Evolutionary conservation across 2,113 vertebrate species (phyloP), one percentile per base, ranked within the genome.

Genomic region (Tenrec ecaudatus): DNA sequence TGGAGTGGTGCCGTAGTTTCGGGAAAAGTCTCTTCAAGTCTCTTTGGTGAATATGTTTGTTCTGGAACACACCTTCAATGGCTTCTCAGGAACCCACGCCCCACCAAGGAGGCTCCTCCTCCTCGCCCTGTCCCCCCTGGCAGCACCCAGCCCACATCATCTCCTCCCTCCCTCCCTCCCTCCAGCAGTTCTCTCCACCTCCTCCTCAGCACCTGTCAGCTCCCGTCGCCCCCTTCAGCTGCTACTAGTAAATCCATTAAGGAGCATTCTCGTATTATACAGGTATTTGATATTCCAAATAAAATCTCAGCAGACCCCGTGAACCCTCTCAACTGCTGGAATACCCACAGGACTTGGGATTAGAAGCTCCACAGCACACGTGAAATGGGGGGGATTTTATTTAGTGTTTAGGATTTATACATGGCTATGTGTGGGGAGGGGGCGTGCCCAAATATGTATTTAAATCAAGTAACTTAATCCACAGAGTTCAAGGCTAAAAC

Each of bases 391-490:
- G 91, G 96, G 92, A 90, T 95, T 96, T 95, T 93, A 96, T 94
- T 94, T 96, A 91, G 97, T 95, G 96, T 36, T 96, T 68, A 78
- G 89, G 94, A 94, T 95, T 96, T 95, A 78, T 89, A 69, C 89
- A 7, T 80, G 94, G 87, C 23, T 90, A 31, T 86, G 79, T 33
- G 81, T 43, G 6, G 53, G 62, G 80, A 69, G 31, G 19, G 86
- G 77, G 64, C 0, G 0, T 58, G 89, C 94, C 93, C 60, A 71
- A 93, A 96, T 97, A 95, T 93, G 77, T 95, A 92, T 97, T 96
- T 98, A 97, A 95, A 93, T 92, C 94, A 96, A 98, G 94, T 83
- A 96, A 97, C 96, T 96, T 97, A 96, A 97, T 97, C 95, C 96
- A 88, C 0, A 20, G 94, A 95, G 97, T 98, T 96, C 97, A 96